Base-by-base conservation (phyloP, 2,888 invertebrate genomes). In the Hypsopygia costalis region DNA sequence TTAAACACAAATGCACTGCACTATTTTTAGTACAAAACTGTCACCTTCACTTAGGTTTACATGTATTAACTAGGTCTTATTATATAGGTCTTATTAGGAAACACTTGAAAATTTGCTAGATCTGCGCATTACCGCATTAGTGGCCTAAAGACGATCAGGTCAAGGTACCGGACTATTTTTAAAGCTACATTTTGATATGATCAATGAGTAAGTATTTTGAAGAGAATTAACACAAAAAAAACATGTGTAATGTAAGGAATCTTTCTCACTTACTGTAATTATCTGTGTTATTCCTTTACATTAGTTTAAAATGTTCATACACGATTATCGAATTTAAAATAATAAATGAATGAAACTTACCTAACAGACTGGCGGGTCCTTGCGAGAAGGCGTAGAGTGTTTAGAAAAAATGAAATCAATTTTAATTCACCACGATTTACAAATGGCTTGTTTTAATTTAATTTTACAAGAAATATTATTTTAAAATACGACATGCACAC, bases 161-260 rank as follows among this genome's bases (percentile, higher is more conserved):
- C 82, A 81, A 81, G 80, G 79, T 56, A 50, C 49, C 47, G 22
- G 52, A 52, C 66, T 63, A 70, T 76, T 76, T 80, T 73, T 60
- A 58, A 55, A 25, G 2, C n/a, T 11, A 22, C 11, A 34, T 40
- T 36, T 37, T 35, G 28, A 28, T 10, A 34, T 35, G 25, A 29
- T 32, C 6, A 29, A 38, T 3, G 3, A 2, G 4, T 16, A 16
- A 3, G 2, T 16, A 2, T 16, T 16, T 16, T 16, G 16, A 16
- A 3, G 16, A 3, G 4, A 16, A 16, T 4, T 16, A 16, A 16
- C 16, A 16, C 16, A 25, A 41, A 25, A 29, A 32, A 36, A 36
- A 5, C 21, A n/a, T 6, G n/a, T 6, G 6, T 7, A 25, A 4
- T n/a, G 3, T 16, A 16, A 16, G 25, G 25, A 25, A 25, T 25